Evolutionary conservation across 2,113 vertebrate genomes (phyloP), one percentile per base, ranked within the genome.

Genomic region (Barnardius zonarius): DNA sequence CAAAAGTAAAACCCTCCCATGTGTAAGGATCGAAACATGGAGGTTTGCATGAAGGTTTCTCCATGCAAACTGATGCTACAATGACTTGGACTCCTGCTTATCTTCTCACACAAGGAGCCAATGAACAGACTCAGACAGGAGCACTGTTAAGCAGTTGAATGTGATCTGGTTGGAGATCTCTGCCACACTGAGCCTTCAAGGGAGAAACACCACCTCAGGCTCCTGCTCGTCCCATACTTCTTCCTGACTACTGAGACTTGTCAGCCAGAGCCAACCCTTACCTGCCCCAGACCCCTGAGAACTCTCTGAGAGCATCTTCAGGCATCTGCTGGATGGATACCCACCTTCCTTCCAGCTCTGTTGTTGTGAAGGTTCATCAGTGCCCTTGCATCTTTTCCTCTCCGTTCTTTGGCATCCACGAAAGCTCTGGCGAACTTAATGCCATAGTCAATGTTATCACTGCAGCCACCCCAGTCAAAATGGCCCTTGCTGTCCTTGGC

Each of bases 311-410:
- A 52, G 57, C 41, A 91, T 39, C 43, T 44, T 55, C 49, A 73
- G 51, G 61, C 48, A 22, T 4, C 46, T 31, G 18, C 11, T 13
- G 52, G 44, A 64, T 7, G 51, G 41, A 22, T 39, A 89, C 98
- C 48, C 97, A 99, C 99, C 99, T 99, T 99, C 93, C 99, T 98
- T 91, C 99, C 99, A 7, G 98, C 98, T 88, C 98, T 97, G 98
- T 99, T 99, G 98, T 99, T 99, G 97, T 99, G 99, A 69, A 99
- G 98, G 94, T 99, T 99, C 98, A 99, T 99, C 70, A 99, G 98
- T 0, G 99, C 99, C 55, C 99, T 98, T 25, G 98, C 99, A 17
- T 99, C 99, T 92, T 98, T 98, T 95, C 98, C 99, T 91, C 98
- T 98, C 88, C 97, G 95, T 84, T 99, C 99, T 86, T 99, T 99